Conservation (phyloP, 2,113 vertebrate genomes). For the Tor tambroides region DNA sequence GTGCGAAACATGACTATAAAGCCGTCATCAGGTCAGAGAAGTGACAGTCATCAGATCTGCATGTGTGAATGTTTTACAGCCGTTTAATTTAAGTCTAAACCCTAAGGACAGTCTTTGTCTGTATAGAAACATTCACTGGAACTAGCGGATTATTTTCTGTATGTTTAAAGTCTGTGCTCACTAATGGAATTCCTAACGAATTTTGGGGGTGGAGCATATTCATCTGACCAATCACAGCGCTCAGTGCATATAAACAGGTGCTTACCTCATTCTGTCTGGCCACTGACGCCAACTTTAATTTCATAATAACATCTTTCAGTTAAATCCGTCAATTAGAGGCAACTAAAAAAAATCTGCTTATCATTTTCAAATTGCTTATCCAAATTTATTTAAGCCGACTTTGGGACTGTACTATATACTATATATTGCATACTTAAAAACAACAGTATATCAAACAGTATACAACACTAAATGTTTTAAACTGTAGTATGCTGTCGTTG, state of each 20-base stretch:
- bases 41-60: conserved; percentile 21
- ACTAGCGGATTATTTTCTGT: background rate
- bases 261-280: background rate
- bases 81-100: background rate
- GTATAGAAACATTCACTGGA: background rate
- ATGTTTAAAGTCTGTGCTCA: background rate
- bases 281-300: background rate
- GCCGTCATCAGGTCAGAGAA: background rate
- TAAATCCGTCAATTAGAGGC: background rate
- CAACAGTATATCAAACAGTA: too few species aligned
- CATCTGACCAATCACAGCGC: background rate
- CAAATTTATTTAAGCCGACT: background rate
- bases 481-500: too few species aligned
- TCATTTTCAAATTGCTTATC: background rate
- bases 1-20: conserved; percentile 31
- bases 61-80: background rate
- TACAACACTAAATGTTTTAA: background rate
- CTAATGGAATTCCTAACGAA: background rate
- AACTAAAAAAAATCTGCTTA: background rate
- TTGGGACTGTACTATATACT: background rate
- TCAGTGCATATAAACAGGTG: background rate
- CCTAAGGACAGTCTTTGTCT: background rate
- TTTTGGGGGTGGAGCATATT: background rate
- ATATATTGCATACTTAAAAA: too few species aligned
- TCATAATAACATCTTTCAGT: background rate